Evolutionary conservation across 2,113 vertebrate species (phyloP).

Genomic region (Anser cygnoides): DNA sequence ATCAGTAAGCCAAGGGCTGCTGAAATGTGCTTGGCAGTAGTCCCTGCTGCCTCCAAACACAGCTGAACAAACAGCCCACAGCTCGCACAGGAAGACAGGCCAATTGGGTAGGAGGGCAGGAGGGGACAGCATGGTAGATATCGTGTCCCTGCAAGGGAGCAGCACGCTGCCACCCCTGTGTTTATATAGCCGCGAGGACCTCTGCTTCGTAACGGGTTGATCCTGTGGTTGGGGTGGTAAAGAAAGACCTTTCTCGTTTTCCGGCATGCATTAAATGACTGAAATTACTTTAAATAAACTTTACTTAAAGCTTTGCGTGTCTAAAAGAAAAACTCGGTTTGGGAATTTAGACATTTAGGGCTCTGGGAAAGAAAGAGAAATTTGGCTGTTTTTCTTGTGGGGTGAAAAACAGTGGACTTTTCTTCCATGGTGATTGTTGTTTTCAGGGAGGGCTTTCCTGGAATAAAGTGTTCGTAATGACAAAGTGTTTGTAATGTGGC

Average conservation of each 20-base stretch:
- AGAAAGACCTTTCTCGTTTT: background rate
- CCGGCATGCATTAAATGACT: background rate
- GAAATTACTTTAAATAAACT: background rate
- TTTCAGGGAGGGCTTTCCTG: background rate
- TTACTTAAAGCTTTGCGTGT: background rate
- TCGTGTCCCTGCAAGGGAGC: background rate
- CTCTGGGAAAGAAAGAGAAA: background rate
- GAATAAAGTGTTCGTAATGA: background rate
- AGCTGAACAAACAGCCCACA: conserved; percentile 48
- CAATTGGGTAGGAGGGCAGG: background rate
- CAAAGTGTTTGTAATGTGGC: background rate
- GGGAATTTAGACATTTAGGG: background rate
- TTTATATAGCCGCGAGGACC: background rate
- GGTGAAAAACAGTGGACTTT: background rate
- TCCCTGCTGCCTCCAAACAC: background rate
- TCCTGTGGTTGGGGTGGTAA: background rate
- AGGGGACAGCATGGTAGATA: background rate
- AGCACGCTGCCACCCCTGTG: background rate
- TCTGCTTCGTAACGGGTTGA: background rate
- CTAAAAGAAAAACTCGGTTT: background rate
- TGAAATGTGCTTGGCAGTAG: conserved; percentile 29
- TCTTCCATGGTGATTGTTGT: background rate
- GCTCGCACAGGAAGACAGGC: background rate
- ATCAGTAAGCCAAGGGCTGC: conserved; percentile 16
- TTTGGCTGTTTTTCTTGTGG: background rate